These are phyloP conservation scores for Apostichopus parvimensis DNA, from an alignment of 35 echinoderm and acorn worm species.

Conservation along the genomic window DNA sequence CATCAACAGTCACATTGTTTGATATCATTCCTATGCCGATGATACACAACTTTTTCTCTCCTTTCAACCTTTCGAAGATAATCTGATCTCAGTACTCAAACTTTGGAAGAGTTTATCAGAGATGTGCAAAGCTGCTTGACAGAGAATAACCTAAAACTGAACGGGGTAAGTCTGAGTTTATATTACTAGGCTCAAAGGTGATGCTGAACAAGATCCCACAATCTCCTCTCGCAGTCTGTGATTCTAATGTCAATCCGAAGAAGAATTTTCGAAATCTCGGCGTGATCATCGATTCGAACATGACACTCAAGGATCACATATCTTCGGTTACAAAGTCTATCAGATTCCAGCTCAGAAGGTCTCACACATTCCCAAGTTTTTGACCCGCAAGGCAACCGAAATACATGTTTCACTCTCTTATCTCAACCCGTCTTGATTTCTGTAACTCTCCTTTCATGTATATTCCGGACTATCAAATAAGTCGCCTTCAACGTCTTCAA, in stretches of 20 bases:
- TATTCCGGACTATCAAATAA: neutral
- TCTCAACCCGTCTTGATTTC: neutral
- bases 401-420: neutral
- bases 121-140: slow-evolving; percentile 11
- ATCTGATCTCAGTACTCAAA: neutral
- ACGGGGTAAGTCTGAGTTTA: slow-evolving; percentile 3
- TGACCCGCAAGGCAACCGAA: slow-evolving; percentile 22
- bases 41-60: slow-evolving; percentile 58
- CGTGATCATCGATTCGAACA: neutral
- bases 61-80: slow-evolving; percentile 11
- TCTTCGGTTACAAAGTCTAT: neutral
- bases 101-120: neutral
- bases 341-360: neutral
- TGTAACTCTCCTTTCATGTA: neutral
- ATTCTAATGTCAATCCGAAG: no score
- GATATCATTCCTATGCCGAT: slow-evolving; percentile 57
- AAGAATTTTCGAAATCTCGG: neutral
- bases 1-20: slow-evolving; percentile 9
- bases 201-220: no score
- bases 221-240: no score
- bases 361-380: neutral
- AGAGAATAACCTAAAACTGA: slow-evolving; percentile 19
- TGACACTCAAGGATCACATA: slow-evolving; percentile 17
- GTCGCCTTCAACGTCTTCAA: slow-evolving; percentile 2
- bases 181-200: slow-evolving; percentile 4